Percentiles rank a stretch among this genome's conserved stretches.
Conservation (phyloP, 1,140 invertebrate species). For the Heliconius hermathena region DNA sequence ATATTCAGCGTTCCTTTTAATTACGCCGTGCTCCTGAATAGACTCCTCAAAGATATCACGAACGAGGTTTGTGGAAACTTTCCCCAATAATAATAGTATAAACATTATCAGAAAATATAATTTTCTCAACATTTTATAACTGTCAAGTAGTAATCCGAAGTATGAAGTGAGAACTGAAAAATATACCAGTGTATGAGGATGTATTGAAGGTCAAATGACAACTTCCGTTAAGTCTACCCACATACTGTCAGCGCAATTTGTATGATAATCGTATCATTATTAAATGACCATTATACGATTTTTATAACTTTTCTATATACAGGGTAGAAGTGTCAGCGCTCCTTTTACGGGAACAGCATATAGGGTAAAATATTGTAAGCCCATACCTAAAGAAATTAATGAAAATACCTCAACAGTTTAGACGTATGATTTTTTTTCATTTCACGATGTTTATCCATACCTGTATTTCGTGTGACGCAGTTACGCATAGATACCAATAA, state of each 20-base stretch:
- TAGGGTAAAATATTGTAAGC: too few relatives aligned
- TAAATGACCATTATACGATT: background rate
- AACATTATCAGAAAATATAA: slow-evolving; percentile 28
- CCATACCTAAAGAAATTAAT: too few relatives aligned
- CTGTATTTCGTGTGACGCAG: too few relatives aligned
- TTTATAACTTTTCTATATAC: background rate
- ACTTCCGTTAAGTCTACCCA: slow-evolving; percentile 35
- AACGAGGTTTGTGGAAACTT: slow-evolving; percentile 37
- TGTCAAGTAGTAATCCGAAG: background rate
- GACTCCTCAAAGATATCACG: slow-evolving; percentile 34
- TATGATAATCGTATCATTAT: background rate
- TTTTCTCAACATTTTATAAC: slow-evolving; percentile 43
- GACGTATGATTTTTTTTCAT: too few relatives aligned
- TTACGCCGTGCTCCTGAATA: slow-evolving; percentile 48
- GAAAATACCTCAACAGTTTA: too few relatives aligned
- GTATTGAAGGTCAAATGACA: slow-evolving; percentile 36
- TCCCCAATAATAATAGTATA: slow-evolving; percentile 27
- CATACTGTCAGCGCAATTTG: slow-evolving; percentile 15
- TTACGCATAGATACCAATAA: too few relatives aligned
- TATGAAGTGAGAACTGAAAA: slow-evolving; percentile 5
- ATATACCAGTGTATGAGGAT: slow-evolving; percentile 24
- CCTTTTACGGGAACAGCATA: too few relatives aligned
- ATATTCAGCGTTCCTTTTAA: slow-evolving; percentile 47
- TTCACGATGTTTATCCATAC: too few relatives aligned
- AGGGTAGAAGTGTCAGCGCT: too few relatives aligned